A percentile compares a stretch with the other conserved stretches of the same genome.
These are phyloP conservation scores for Platycheirus rosarum DNA, from an alignment of 2,888 invertebrate genomes.

Conservation along the genomic window DNA sequence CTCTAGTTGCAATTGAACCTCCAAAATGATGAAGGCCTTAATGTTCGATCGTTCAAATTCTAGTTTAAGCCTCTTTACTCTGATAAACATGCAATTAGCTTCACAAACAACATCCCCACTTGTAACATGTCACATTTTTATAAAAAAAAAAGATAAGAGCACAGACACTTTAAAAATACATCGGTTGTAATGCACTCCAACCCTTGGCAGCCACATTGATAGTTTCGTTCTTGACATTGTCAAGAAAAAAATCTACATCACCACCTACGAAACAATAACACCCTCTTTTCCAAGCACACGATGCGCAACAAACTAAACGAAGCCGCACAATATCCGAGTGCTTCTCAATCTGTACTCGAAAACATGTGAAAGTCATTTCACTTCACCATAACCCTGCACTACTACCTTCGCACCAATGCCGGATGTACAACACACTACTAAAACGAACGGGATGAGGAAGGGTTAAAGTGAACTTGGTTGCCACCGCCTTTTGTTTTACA, in stretches of 20 bases:
- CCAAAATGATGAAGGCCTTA: too few species aligned
- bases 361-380: conserved; percentile 70
- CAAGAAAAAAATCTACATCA: neutral
- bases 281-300: conserved; percentile 33
- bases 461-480: conserved; percentile 63
- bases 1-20: too few species aligned
- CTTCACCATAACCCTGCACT: conserved; percentile 2
- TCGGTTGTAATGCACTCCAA: conserved; percentile 6
- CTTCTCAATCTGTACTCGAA: conserved; percentile 60
- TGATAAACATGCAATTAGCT: too few species aligned
- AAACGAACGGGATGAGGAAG: conserved; percentile 12
- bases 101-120: too few species aligned
- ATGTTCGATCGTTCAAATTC: too few species aligned
- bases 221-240: conserved; percentile 55
- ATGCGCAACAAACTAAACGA: conserved; percentile 64
- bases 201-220: conserved; percentile 17
- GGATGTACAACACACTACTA: conserved; percentile 48
- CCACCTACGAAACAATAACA: conserved; percentile 35
- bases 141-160: neutral
- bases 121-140: too few species aligned
- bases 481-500: conserved; percentile 61
- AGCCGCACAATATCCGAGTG: conserved; percentile 69
- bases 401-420: conserved; percentile 41
- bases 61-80: too few species aligned
- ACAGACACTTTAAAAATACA: neutral